Base-by-base conservation (phyloP, 2,113 vertebrate genomes). In the Carollia perspicillata region DNA sequence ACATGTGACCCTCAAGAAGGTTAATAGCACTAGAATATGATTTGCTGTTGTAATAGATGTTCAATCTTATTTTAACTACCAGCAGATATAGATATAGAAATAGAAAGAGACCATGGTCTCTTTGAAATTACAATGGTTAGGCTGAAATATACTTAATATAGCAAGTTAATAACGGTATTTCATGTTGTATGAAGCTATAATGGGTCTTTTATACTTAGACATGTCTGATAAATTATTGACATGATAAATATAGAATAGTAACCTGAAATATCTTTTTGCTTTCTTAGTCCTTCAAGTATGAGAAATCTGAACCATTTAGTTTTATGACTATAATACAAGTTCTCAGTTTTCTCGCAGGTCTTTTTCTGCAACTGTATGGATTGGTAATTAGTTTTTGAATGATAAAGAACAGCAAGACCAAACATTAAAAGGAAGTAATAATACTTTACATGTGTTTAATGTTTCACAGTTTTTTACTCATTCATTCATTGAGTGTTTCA, bases 141-240 rank as follows among this genome's bases (percentile, higher is more conserved):
- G 79, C 85, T 74, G 74, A 95, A 95, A 90, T 86, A 74, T 44
- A 95, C 84, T 95, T 96, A 95, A 97, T 88, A 68, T 26, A 84
- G 68, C 22, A 83, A 96, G 85, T 89, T 97, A 96, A 96, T 96
- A 81, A 95, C 37, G 83, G 68, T 85, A 97, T 95, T 97, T 96
- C 95, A 97, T n/a, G 71, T 84, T 90, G 91, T 95, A 94, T 96
- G 95, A 95, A 93, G 44, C 44, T n/a, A 35, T 95, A 94, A 95
- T 96, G 89, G 68, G 17, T 40, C 40, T 96, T 97, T 95, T 97
- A 93, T 89, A 93, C 33, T 75, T 89, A 88, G 42, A 28, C 53
- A 83, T 75, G 77, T 33, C 49, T 95, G 95, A 90, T 93, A 86
- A 97, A 97, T 79, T 95, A 81, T 95, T 95, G 86, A 90, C 85